A percentile compares a stretch with the other conserved stretches of the same genome.
These are phyloP conservation scores for Labroides dimidiatus DNA, from an alignment of 2,797 vertebrate species.

Conservation along the genomic window DNA sequence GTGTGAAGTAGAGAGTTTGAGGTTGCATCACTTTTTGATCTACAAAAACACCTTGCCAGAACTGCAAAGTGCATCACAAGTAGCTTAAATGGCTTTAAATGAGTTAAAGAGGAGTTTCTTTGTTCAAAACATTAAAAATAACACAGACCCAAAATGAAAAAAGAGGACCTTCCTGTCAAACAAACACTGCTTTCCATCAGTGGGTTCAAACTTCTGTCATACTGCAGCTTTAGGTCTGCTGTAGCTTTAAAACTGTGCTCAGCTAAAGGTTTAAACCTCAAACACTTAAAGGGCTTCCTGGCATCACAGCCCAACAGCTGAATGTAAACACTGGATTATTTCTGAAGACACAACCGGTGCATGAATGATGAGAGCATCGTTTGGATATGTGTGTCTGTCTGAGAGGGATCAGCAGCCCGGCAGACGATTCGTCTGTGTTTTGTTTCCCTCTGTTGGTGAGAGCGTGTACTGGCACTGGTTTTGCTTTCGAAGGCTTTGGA, in stretches of 20 bases:
- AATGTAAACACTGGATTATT: conserved; percentile 51
- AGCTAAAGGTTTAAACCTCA: conserved; percentile 22
- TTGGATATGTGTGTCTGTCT: conserved; percentile 19
- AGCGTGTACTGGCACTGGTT: conserved; percentile 27
- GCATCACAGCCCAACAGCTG: conserved; percentile 11
- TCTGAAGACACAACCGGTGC: conserved; percentile 32
- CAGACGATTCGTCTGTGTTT: conserved; percentile 34
- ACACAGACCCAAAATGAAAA: background rate
- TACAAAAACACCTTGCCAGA: background rate
- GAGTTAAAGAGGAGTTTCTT: conserved; percentile 7
- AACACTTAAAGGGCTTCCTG: conserved; percentile 33
- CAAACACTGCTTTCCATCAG: conserved; percentile 41
- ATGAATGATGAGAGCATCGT: conserved; percentile 22
- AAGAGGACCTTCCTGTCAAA: conserved; percentile 1
- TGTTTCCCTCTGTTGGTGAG: conserved; percentile 72
- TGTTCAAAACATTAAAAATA: no score
- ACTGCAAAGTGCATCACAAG: conserved; percentile 20
- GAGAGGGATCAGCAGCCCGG: conserved; percentile 2
- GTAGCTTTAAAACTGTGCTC: conserved; percentile 30
- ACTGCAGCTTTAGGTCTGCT: conserved; percentile 13
- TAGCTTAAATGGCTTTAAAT: conserved; percentile 4
- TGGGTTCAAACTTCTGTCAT: background rate
- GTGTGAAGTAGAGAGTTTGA: no score
- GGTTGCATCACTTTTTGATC: no score
- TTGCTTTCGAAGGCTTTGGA: conserved; percentile 25